Conservation (phyloP, 2,888 invertebrate species). For the Cartodere bifasciata region DNA sequence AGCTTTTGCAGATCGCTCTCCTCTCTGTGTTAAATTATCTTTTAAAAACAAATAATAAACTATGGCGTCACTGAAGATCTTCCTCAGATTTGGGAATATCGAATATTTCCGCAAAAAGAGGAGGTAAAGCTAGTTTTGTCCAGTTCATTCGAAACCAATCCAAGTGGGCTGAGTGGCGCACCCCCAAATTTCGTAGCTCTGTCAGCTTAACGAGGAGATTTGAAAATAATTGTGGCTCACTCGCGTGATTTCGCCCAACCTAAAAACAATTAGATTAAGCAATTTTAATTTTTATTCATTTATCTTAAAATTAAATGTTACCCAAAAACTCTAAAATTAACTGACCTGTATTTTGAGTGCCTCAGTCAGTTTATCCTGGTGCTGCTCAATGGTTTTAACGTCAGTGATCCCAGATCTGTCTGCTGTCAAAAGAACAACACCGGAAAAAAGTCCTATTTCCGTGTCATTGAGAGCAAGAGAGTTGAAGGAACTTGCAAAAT, state of each 20-base stretch:
- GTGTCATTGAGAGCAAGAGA: slow-evolving; percentile 72
- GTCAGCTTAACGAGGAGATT: slow-evolving; percentile 49
- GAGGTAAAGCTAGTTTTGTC: slow-evolving; percentile 74
- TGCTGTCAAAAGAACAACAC: slow-evolving; percentile 68
- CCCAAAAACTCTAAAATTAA: neutral
- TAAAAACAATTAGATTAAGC: slow-evolving; percentile 21
- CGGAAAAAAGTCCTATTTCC: slow-evolving; percentile 81
- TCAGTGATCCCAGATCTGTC: slow-evolving; percentile 73
- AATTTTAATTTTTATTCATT: slow-evolving; percentile 1
- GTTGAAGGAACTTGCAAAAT: slow-evolving; percentile 65
- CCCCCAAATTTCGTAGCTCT: slow-evolving; percentile 69
- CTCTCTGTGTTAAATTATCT: no score
- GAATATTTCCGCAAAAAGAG: slow-evolving; percentile 91
- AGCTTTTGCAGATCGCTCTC: slow-evolving; percentile 6
- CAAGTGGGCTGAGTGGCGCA: slow-evolving; percentile 70
- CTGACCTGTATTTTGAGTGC: slow-evolving; percentile 71
- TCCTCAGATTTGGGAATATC: slow-evolving; percentile 84
- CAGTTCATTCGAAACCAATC: slow-evolving; percentile 87
- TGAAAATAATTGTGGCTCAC: slow-evolving; percentile 45
- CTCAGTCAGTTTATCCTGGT: slow-evolving; percentile 72
- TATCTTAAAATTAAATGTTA: neutral
- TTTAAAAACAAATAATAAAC: neutral
- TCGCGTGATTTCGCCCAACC: slow-evolving; percentile 47
- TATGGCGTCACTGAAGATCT: slow-evolving; percentile 38
- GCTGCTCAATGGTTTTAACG: slow-evolving; percentile 61